Conservation (phyloP, 1,140 invertebrate genomes). For the Myzus persicae region DNA sequence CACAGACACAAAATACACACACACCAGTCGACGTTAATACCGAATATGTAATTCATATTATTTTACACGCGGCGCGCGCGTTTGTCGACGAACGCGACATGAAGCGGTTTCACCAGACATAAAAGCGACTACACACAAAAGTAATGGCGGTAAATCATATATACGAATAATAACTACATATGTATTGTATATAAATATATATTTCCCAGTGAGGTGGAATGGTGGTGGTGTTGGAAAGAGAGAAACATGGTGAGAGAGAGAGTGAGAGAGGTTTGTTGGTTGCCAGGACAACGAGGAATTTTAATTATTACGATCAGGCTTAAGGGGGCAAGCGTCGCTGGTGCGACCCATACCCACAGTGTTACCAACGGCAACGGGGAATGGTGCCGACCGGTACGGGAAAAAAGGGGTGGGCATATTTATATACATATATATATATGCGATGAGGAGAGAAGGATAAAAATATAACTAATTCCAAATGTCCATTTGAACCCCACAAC, state of each 20-base stretch:
- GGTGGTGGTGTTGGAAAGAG: slow-evolving; percentile 1
- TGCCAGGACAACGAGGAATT: slow-evolving; percentile 53
- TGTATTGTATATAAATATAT: slow-evolving; percentile 9
- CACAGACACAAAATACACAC: neutral
- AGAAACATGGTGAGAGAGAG: neutral
- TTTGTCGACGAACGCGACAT: neutral
- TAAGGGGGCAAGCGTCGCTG: slow-evolving; percentile 48
- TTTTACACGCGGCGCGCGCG: slow-evolving; percentile 4
- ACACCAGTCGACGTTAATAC: neutral
- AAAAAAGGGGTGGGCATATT: slow-evolving; percentile 32
- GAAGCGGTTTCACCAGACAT: neutral
- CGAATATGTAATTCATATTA: slow-evolving; percentile 27
- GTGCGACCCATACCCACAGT: slow-evolving; percentile 40
- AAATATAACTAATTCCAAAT: slow-evolving; percentile 52
- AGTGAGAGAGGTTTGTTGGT: slow-evolving; percentile 20
- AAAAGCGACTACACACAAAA: slow-evolving; percentile 43
- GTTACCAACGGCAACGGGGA: slow-evolving; percentile 52
- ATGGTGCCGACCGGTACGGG: slow-evolving; percentile 47
- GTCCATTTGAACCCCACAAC: slow-evolving; percentile 41
- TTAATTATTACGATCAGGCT: slow-evolving; percentile 53
- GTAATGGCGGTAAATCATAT: slow-evolving; percentile 51
- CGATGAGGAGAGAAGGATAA: slow-evolving; percentile 9
- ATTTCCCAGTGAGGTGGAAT: slow-evolving; percentile 30
- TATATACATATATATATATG: neutral
- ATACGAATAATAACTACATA: slow-evolving; percentile 41